Evolutionary conservation across 2,113 vertebrate genomes (phyloP), one percentile per base, ranked within the genome.

Genomic region (Gadus chalcogrammus): DNA sequence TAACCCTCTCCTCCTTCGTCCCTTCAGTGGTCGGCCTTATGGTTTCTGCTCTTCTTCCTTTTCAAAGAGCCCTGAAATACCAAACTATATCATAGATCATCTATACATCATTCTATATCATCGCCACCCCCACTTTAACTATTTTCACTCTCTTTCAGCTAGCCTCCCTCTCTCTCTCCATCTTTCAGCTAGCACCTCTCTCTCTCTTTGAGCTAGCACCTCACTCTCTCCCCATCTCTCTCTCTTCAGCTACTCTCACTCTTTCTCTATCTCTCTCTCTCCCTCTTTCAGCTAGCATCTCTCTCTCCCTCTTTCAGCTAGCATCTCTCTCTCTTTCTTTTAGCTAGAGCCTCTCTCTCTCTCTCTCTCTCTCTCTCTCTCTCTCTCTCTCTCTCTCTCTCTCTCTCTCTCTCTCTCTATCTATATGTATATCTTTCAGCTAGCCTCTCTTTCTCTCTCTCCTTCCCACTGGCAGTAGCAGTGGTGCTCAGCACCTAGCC

Each of bases 401-500:
- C 13, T 15, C 17, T 22, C 35, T 8, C 18, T 61, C 68, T 70
- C 20, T 6, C 59, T 20, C 18, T 53, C 65, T 15, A 1, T 24
- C 1, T 24, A 1, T 24, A 1, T 24, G 0, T 24, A 1, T 24
- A 1, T 24, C 24, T 2, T 2, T 24, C 24, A 24, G 24, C 24
- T 24, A 18, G 11, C 61, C 18, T 53, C 61, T 62, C 24, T 9
- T 63, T 13, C 27, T 24, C 24, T 24, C 24, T 18, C 11, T 27
- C 22, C 28, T 28, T 28, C 15, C 63, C 63, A 67, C n/a, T 65
- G 17, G 71, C 67, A 66, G 3, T 42, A 22, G 59, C 55, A 59
- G 72, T 61, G 73, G 5, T 2, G 18, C 59, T 61, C 59, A 61
- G 59, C 22, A 27, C 62, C 53, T 28, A 73, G 68, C 67, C 2